These are phyloP conservation scores for Adineta ricciae DNA, from an alignment of 2,888 invertebrate species.

Conservation along the genomic window DNA sequence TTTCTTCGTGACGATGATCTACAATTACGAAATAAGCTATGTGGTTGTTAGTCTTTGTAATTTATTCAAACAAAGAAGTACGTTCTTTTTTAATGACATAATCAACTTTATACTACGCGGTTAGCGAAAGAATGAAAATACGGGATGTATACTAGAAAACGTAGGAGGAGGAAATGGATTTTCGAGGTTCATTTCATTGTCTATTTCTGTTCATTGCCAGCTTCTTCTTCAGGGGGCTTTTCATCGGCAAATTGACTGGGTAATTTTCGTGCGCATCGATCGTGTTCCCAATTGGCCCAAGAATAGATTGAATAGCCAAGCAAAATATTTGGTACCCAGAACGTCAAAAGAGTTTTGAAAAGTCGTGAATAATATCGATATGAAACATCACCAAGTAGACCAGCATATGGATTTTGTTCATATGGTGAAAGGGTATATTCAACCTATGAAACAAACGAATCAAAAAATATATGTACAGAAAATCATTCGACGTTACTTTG, in stretches of 20 bases:
- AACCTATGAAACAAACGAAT: background rate
- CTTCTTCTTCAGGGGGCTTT: background rate
- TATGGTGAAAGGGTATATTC: background rate
- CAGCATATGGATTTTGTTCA: slow-evolving; percentile 16
- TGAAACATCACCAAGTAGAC: background rate
- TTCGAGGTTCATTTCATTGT: background rate
- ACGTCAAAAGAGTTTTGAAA: background rate
- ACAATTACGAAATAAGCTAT: background rate
- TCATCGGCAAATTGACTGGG: background rate
- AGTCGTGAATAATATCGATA: background rate
- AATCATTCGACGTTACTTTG: background rate
- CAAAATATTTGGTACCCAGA: background rate
- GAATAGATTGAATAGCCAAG: background rate
- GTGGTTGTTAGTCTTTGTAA: background rate
- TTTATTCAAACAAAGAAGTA: background rate
- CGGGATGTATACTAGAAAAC: background rate
- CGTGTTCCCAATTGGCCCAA: background rate
- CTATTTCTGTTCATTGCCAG: background rate
- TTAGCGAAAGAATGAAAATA: background rate
- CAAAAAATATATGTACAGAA: background rate
- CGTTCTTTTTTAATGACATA: background rate
- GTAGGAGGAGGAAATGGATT: background rate
- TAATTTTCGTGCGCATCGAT: background rate
- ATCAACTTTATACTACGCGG: background rate
- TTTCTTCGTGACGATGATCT: background rate